Conservation (phyloP, 2,797 vertebrate genomes). For the Stomatorhinus walkeri region DNA sequence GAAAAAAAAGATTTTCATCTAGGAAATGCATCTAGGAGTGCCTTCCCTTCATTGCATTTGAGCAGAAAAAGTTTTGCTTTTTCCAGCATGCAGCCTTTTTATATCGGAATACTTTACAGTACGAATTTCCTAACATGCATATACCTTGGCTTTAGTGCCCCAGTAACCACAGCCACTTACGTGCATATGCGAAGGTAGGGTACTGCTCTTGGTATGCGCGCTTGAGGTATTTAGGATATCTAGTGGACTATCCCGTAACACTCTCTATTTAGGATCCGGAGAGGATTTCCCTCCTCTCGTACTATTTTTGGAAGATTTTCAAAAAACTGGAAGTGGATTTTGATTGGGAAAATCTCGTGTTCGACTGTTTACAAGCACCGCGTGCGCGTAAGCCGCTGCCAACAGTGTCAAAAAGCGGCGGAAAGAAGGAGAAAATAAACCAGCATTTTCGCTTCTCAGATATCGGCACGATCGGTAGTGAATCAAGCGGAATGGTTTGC, state of each 20-base stretch:
- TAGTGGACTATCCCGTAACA: constrained; percentile 42
- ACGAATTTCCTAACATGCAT: constrained; percentile 40
- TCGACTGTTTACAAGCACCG: constrained; percentile 88
- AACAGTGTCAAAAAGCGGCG: constrained; percentile 58
- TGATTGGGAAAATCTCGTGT: constrained; percentile 85
- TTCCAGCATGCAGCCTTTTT: constrained; percentile 25
- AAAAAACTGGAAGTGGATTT: constrained; percentile 83
- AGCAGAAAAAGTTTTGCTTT: constrained; percentile 48
- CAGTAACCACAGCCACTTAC: constrained; percentile 50
- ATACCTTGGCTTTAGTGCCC: constrained; percentile 48
- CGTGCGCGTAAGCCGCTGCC: constrained; percentile 71
- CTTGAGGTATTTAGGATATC: constrained; percentile 43
- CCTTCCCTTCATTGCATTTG: constrained; percentile 27
- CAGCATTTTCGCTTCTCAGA: neutral
- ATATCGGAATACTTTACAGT: constrained; percentile 37
- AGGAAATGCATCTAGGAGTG: constrained; percentile 45
- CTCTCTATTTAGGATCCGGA: constrained; percentile 39
- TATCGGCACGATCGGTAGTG: constrained; percentile 1
- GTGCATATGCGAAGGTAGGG: constrained; percentile 43
- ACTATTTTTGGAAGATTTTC: constrained; percentile 86
- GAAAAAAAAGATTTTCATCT: constrained; percentile 32
- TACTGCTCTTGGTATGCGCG: constrained; percentile 45
- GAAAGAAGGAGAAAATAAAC: constrained; percentile 28
- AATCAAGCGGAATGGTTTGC: constrained; percentile 16
- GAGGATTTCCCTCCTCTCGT: constrained; percentile 62